Conservation (phyloP, 2,797 vertebrate genomes). For the Balearica regulorum region DNA sequence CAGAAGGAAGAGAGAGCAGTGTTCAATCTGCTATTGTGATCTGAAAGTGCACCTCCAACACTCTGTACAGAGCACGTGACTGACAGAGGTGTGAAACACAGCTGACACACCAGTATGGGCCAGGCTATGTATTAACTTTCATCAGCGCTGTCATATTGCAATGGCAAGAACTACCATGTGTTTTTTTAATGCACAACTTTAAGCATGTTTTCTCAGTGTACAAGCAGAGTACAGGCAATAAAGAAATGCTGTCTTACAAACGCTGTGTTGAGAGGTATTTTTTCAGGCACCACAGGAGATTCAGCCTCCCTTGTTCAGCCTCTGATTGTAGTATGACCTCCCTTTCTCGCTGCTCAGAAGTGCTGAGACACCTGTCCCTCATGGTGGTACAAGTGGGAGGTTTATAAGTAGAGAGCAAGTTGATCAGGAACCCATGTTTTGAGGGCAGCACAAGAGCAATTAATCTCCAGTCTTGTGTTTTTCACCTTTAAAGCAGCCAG, state of each 20-base stretch:
- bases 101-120: neutral
- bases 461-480: neutral
- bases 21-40: neutral
- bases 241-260: neutral
- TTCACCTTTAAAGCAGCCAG: neutral
- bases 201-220: neutral
- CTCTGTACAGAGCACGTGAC: neutral
- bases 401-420: neutral
- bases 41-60: accelerated
- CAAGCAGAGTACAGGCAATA: neutral
- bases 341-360: neutral
- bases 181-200: neutral
- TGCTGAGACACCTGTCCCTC: neutral
- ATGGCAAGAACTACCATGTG: neutral
- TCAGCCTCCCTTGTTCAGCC: neutral
- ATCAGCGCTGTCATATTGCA: neutral
- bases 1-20: neutral
- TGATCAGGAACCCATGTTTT: neutral
- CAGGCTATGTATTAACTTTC: neutral
- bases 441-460: neutral
- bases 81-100: neutral
- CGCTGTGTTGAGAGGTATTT: neutral
- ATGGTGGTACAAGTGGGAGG: too few relatives aligned
- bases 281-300: neutral
- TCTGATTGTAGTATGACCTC: neutral